Evolutionary conservation across 92 coral and sea anemone species (phyloP).

Genomic region (Nematostella vectensis): DNA sequence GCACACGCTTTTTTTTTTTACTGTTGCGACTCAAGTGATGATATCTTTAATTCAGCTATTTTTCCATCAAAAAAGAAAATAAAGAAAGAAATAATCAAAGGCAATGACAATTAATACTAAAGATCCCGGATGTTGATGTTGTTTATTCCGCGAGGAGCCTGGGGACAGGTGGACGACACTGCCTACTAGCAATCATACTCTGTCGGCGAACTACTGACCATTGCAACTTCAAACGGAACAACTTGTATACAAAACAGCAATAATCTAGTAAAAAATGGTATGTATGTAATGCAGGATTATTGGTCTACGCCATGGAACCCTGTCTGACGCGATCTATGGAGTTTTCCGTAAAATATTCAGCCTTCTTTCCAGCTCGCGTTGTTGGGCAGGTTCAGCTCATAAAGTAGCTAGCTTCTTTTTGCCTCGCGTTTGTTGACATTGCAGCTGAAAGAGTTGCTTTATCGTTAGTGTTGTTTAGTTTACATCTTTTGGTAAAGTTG

Average conservation of each 20-base stretch:
- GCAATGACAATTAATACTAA: too few relatives aligned
- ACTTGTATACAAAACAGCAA: slow-evolving; percentile 13
- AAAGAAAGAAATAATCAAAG: too few relatives aligned
- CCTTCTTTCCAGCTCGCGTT: too few relatives aligned
- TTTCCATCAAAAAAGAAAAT: too few relatives aligned
- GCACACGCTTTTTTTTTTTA: too few relatives aligned
- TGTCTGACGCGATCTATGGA: too few relatives aligned
- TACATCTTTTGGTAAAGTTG: background rate
- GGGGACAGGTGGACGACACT: slow-evolving; percentile 14
- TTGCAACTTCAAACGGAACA: slow-evolving; percentile 19
- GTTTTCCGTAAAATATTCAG: too few relatives aligned
- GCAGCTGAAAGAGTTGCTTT: slow-evolving; percentile 13
- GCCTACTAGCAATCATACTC: slow-evolving; percentile 20
- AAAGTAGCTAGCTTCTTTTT: slow-evolving; percentile 29
- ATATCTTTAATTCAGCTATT: too few relatives aligned
- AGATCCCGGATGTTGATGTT: slow-evolving; percentile 1
- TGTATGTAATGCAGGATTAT: slow-evolving; percentile 7
- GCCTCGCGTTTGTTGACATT: slow-evolving; percentile 43
- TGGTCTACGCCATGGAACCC: slow-evolving; percentile 1
- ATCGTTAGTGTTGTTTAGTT: slow-evolving; percentile 26
- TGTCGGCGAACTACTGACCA: slow-evolving; percentile 59
- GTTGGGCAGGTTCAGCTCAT: too few relatives aligned
- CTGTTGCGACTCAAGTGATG: too few relatives aligned
- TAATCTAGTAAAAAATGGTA: slow-evolving; percentile 47
- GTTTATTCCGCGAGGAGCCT: slow-evolving; percentile 9